Evolutionary conservation across 2,113 vertebrate species (phyloP).

Genomic region (Todiramphus saurophagus): DNA sequence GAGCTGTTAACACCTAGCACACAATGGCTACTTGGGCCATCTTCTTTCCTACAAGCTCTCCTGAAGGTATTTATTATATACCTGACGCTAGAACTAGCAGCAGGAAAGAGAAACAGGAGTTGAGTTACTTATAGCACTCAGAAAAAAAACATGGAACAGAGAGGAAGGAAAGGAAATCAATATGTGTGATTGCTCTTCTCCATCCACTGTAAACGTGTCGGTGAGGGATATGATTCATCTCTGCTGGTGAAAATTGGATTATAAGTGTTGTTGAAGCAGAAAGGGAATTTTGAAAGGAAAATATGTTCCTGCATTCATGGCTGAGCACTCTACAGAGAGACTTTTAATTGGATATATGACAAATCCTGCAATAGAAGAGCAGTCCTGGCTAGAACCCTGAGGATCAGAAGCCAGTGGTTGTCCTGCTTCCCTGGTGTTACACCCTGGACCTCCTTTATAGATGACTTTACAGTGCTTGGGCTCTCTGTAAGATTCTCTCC

Average conservation of each 20-base stretch:
- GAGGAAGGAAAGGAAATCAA: slow-evolving; percentile 40
- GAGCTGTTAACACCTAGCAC: not conserved
- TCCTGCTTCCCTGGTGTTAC: not conserved
- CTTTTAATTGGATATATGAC: not conserved
- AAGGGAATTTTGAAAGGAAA: slow-evolving; percentile 52
- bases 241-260: slow-evolving; percentile 49
- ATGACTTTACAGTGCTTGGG: not conserved
- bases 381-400: not conserved
- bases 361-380: not conserved
- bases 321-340: not conserved
- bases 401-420: not conserved
- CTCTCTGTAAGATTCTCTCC: not conserved
- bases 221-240: slow-evolving; percentile 53
- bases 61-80: not conserved
- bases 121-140: not conserved
- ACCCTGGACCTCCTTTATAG: not conserved
- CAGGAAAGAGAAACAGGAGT: not conserved
- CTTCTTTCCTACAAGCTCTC: not conserved
- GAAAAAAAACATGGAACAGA: not conserved
- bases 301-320: not conserved
- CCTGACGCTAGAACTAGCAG: not conserved
- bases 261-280: slow-evolving; percentile 45
- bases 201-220: not conserved
- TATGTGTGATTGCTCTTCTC: slow-evolving; percentile 43
- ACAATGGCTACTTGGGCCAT: not conserved